Conservation (phyloP, 2,888 invertebrate genomes). For the Podabrus alpinus region DNA sequence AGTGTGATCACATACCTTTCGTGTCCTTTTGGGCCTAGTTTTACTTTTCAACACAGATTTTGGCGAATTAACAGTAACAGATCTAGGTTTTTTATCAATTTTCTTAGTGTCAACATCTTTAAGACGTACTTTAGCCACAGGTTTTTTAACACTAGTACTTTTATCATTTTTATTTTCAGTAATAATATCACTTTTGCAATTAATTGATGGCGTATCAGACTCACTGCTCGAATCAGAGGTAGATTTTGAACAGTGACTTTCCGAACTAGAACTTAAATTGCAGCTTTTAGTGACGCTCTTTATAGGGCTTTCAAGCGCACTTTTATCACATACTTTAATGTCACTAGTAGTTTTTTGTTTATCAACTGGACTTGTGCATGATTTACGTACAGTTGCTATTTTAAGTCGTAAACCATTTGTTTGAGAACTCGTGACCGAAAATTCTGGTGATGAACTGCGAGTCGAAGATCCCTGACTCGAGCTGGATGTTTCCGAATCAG, state of each 20-base stretch:
- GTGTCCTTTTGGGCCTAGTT: constrained; percentile 44
- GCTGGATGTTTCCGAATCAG: constrained; percentile 53
- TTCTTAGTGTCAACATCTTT: constrained; percentile 39
- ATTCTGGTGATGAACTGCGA: constrained; percentile 57
- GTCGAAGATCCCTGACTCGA: constrained; percentile 53
- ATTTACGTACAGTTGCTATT: constrained; percentile 64
- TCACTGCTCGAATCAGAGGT: constrained; percentile 59
- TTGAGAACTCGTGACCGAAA: constrained; percentile 65
- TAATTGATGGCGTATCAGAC: constrained; percentile 50
- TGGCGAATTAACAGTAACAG: constrained; percentile 29
- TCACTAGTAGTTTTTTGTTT: constrained; percentile 19
- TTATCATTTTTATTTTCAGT: constrained; percentile 15
- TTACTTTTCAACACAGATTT: constrained; percentile 46
- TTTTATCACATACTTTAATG: constrained; percentile 27
- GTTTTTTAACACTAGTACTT: constrained; percentile 14
- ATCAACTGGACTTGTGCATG: constrained; percentile 51
- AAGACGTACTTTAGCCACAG: constrained; percentile 17
- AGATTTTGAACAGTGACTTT: constrained; percentile 51
- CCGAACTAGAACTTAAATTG: constrained; percentile 59
- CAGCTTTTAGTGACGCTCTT: constrained; percentile 45
- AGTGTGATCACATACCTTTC: constrained; percentile 49
- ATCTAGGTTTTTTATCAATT: constrained; percentile 40
- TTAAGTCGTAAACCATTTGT: constrained; percentile 65
- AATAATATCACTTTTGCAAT: constrained; percentile 14
- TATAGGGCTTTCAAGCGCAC: constrained; percentile 7